Evolutionary conservation across 1,140 invertebrate genomes (phyloP).

Genomic region (Drosophila melanogaster): Release_6_plus_ISO1_MT NC_004354.4:18932001-18932500

Average conservation of each 20-base stretch:
- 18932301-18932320: neutral
- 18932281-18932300: neutral
- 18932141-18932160: no score
- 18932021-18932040: slow-evolving; percentile 8
- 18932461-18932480: slow-evolving; percentile 22
- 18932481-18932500: slow-evolving; percentile 13
- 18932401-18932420: slow-evolving; percentile 33
- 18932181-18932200: no score
- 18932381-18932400: slow-evolving; percentile 22
- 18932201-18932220: no score
- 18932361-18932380: slow-evolving; percentile 15
- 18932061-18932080: neutral
- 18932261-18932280: no score
- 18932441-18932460: slow-evolving; percentile 25
- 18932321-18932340: neutral
- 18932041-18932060: neutral
- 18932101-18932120: neutral
- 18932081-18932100: neutral
- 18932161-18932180: no score
- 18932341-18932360: neutral
- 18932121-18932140: neutral
- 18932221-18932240: no score
- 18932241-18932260: neutral
- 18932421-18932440: slow-evolving; percentile 37
- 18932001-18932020: slow-evolving; percentile 14